These are phyloP conservation scores for Numenius phaeopus DNA, from an alignment of 2,797 vertebrate genomes.

Conservation along the genomic window DNA sequence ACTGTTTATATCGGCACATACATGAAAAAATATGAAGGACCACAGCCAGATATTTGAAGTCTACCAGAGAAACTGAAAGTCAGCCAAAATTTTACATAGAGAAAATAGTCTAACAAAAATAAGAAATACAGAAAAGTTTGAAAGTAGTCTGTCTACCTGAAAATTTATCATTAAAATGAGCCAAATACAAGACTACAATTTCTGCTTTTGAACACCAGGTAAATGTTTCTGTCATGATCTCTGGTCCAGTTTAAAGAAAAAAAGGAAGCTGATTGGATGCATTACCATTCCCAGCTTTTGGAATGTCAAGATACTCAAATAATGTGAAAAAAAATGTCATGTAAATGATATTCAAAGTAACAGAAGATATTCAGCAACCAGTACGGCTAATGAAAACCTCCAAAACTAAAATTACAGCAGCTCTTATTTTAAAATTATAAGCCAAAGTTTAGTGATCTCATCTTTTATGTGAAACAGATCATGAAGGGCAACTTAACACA, in stretches of 20 bases:
- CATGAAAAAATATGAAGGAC: background rate
- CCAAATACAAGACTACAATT: background rate
- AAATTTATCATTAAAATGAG: background rate
- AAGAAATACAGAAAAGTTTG: background rate
- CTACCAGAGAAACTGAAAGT: background rate
- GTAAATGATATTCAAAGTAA: background rate
- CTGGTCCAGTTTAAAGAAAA: background rate
- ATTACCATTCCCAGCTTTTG: background rate
- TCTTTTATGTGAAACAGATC: background rate
- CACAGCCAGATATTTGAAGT: background rate
- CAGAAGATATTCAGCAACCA: background rate
- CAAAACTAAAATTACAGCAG: background rate
- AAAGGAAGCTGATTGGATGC: background rate
- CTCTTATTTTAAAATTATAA: background rate
- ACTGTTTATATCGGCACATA: background rate
- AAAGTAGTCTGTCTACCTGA: background rate
- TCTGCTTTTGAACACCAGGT: background rate
- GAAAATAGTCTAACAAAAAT: background rate
- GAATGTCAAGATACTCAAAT: background rate
- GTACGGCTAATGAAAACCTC: background rate
- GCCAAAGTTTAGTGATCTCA: background rate
- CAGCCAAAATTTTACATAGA: background rate
- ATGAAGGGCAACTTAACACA: background rate
- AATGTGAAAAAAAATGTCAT: background rate
- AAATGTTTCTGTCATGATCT: background rate